Percentiles rank a stretch among this genome's conserved stretches.
Conservation (phyloP, 2,888 invertebrate species). For the Darwinula stevensoni region DNA sequence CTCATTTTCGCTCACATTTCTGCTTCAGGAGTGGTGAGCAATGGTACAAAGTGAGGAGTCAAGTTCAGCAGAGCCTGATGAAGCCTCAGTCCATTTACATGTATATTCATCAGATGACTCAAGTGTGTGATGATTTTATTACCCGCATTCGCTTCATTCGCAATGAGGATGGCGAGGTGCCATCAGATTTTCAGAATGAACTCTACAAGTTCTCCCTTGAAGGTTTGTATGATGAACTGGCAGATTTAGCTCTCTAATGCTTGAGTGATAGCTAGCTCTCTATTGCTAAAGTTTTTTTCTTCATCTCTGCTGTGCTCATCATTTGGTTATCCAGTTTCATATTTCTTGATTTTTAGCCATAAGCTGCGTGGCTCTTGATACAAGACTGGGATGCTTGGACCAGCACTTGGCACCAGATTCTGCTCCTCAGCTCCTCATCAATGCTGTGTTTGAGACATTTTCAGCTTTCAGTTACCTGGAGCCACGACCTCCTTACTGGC, state of each 20-base stretch:
- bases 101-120: slow-evolving; percentile 15
- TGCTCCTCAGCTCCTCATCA: slow-evolving; percentile 15
- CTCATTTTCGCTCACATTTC: slow-evolving; percentile 11
- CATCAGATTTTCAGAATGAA: background rate
- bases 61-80: slow-evolving; percentile 61
- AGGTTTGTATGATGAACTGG: no score
- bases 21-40: slow-evolving; percentile 79
- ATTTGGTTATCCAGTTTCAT: background rate
- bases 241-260: no score
- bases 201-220: background rate
- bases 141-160: slow-evolving; percentile 9
- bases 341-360: background rate
- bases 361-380: background rate
- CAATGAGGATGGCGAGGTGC: background rate
- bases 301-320: background rate
- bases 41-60: slow-evolving; percentile 63
- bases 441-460: slow-evolving; percentile 14
- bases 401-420: slow-evolving; percentile 6
- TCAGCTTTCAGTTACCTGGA: slow-evolving; percentile 13
- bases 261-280: no score
- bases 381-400: background rate
- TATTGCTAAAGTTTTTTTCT: no score
- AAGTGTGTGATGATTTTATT: slow-evolving; percentile 16
- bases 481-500: slow-evolving; percentile 15
- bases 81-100: slow-evolving; percentile 29